Evolutionary conservation across 1,140 invertebrate genomes (phyloP).

Genomic region (Cephus cinctus): DNA sequence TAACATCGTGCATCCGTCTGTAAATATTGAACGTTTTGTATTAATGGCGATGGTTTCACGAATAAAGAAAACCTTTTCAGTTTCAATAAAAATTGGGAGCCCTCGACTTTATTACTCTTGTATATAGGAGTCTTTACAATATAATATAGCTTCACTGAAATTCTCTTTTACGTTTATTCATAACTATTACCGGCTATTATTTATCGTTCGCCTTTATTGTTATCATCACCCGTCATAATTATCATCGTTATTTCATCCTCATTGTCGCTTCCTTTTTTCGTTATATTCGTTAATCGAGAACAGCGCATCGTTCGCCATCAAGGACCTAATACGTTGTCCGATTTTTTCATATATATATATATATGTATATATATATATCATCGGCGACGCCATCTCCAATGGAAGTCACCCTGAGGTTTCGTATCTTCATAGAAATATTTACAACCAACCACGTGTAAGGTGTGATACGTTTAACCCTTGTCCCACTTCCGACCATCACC

Average conservation of each 20-base stretch:
- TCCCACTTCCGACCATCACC: too few species aligned
- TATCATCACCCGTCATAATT: conserved; percentile 9
- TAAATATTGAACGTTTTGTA: too few species aligned
- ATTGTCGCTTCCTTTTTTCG: too few species aligned
- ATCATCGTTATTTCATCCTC: conserved; percentile 26
- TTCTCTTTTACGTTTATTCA: conserved; percentile 31
- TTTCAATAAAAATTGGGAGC: conserved; percentile 48
- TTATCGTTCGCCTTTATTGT: conserved; percentile 5
- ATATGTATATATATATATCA: not conserved
- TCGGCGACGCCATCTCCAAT: too few species aligned
- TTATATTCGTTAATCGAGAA: not conserved
- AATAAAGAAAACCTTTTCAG: too few species aligned
- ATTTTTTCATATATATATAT: not conserved
- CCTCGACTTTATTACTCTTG: conserved; percentile 49
- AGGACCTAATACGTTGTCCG: not conserved
- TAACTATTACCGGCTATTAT: conserved; percentile 26
- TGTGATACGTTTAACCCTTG: too few species aligned
- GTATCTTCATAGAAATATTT: too few species aligned
- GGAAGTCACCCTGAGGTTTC: too few species aligned
- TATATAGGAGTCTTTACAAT: conserved; percentile 52
- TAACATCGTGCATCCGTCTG: too few species aligned
- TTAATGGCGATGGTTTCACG: too few species aligned
- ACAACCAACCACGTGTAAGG: too few species aligned
- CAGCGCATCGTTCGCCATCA: not conserved
- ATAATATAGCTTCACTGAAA: conserved; percentile 45